Evolutionary conservation across 2,797 vertebrate genomes (phyloP), one percentile per base, ranked within the genome.

Genomic region (Oreortyx pictus): DNA sequence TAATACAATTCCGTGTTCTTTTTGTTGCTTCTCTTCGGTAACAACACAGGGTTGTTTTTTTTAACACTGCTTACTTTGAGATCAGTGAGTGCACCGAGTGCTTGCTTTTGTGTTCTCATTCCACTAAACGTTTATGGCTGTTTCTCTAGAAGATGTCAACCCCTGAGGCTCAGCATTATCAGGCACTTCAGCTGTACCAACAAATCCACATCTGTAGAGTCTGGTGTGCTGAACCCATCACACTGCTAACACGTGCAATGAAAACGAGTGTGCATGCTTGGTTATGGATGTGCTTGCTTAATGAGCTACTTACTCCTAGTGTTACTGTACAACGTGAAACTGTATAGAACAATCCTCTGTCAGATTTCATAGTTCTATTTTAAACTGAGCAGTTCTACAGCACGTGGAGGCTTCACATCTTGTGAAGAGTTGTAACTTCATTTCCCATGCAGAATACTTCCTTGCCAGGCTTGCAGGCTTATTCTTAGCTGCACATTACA

Each of bases 341-440:
- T 80, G 91, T 47, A 89, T 82, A 88, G 92, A 73, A 33, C 73
- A 95, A 41, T 96, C 96, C 95, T 96, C 93, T 95, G 92, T 96
- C 91, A 86, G 96, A 92, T 93, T 86, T 54, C 52, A 31, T 31
- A 54, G 78, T 76, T 78, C 68, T 65, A 61, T 91, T 67, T 52
- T 73, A 33, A 85, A 59, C 82, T 79, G 54, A 47, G 47, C 85
- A 64, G 35, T 31, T 94, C 61, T 8, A 1, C 52, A 61, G 47
- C 84, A 77, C 77, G 70, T 17, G 23, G 33, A 83, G 43, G 37
- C 71, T 91, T 88, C 92, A 77, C 41, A 61, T 70, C 82, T 81
- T 12, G 19, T 62, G 87, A 68, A 61, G 73, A 39, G 89, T 83
- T 82, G n/a, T 66, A 41, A 47, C 33, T 67, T 78, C 24, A 50